These are phyloP conservation scores for Pteropus rufus DNA, from an alignment of 2,797 vertebrate genomes.

Conservation along the genomic window DNA sequence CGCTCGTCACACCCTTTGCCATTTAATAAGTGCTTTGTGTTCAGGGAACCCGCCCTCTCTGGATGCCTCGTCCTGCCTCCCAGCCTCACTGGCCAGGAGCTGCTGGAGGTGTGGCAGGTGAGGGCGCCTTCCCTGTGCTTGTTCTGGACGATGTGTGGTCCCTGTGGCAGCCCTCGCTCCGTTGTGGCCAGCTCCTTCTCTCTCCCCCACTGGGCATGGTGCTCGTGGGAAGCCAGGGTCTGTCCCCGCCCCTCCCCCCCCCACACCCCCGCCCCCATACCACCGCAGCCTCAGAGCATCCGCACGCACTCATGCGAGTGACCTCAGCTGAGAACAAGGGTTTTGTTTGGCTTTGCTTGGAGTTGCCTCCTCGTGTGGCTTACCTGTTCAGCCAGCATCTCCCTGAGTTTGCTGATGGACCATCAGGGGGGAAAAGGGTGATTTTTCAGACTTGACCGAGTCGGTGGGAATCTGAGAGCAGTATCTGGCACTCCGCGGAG, in stretches of 20 bases:
- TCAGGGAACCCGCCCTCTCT: not conserved
- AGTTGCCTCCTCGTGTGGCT: not conserved
- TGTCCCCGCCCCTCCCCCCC: fast-evolving
- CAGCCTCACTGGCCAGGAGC: not conserved
- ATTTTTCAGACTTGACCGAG: not conserved
- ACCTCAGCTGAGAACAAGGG: not conserved
- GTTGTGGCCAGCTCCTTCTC: fast-evolving
- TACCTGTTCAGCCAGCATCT: not conserved
- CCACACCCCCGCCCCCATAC: fast-evolving
- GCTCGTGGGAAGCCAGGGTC: not conserved
- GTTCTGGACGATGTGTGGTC: not conserved
- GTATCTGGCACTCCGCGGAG: not conserved
- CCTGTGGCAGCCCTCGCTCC: not conserved
- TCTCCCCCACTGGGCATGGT: no score
- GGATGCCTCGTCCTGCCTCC: not conserved
- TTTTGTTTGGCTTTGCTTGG: not conserved
- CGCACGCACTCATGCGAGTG: fast-evolving
- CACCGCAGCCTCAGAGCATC: fast-evolving
- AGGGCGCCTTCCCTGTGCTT: not conserved
- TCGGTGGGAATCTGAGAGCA: not conserved
- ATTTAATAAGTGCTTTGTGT: not conserved
- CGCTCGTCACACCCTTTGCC: not conserved
- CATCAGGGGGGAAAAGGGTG: not conserved
- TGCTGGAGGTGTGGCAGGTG: not conserved
- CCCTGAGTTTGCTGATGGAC: not conserved